A percentile compares a stretch with the other conserved stretches of the same genome.
Conservation (phyloP, 2,113 vertebrate genomes). For the Bothrops jararaca region DNA sequence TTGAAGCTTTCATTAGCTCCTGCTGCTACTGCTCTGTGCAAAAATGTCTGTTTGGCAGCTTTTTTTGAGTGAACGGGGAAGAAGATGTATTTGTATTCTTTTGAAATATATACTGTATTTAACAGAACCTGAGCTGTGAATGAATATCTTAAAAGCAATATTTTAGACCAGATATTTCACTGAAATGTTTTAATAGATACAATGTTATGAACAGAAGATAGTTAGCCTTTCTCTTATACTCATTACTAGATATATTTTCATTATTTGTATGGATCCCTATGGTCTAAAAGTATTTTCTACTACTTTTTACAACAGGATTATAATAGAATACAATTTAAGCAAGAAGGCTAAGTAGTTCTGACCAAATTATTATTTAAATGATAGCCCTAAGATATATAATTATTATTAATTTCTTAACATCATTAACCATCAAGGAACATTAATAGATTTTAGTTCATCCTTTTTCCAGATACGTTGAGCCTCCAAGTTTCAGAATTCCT, state of each 20-base stretch:
- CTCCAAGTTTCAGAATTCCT: background rate
- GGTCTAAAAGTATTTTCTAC: conserved; percentile 29
- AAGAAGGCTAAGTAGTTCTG: conserved; percentile 27
- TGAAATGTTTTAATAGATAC: conserved; percentile 34
- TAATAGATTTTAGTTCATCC: background rate
- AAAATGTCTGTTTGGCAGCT: conserved; percentile 2
- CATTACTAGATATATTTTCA: conserved; percentile 24
- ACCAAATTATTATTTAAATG: conserved; percentile 37
- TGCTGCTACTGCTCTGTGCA: conserved; percentile 30
- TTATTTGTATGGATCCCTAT: conserved; percentile 54
- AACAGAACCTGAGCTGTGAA: background rate
- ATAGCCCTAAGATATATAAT: conserved; percentile 8
- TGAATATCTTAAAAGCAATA: background rate
- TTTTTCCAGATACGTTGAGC: background rate
- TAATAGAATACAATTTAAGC: background rate
- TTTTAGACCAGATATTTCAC: conserved; percentile 23
- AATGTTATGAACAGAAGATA: conserved; percentile 38
- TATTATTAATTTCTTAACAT: background rate
- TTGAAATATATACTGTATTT: conserved; percentile 1
- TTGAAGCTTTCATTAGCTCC: conserved; percentile 31
- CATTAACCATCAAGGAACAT: background rate
- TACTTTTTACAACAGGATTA: conserved; percentile 32
- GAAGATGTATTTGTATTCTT: background rate
- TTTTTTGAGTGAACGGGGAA: conserved; percentile 27
- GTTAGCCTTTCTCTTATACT: conserved; percentile 46